Percentiles rank a stretch among this genome's conserved stretches.
Conservation (phyloP, 2,888 invertebrate genomes). For the Oligia strigilis region DNA sequence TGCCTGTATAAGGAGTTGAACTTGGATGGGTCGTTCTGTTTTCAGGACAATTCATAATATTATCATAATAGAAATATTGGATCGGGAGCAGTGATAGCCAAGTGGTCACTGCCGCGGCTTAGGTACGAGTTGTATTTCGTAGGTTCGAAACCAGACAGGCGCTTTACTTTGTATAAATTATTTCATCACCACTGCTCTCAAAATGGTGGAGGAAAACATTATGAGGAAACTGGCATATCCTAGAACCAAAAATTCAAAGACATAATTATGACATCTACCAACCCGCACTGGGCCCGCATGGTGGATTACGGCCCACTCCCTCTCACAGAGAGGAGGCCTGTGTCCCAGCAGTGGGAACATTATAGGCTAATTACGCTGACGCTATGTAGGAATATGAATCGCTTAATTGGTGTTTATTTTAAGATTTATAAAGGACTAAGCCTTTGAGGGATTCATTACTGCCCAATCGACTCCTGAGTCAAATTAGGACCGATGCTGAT, state of each 20-base stretch:
- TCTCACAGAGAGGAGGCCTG: too few species aligned
- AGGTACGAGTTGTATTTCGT: too few species aligned
- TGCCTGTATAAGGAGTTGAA: constrained; percentile 9
- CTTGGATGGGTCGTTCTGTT: neutral
- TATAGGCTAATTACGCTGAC: too few species aligned
- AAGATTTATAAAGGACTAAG: neutral
- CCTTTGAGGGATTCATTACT: neutral
- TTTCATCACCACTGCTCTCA: neutral
- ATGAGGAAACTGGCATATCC: too few species aligned
- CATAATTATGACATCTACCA: neutral
- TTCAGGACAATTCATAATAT: neutral
- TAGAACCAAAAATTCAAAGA: neutral
- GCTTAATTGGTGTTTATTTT: constrained; percentile 13
- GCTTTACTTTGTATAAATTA: neutral
- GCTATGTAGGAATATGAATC: neutral
- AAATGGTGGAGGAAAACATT: neutral
- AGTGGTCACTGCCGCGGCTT: too few species aligned
- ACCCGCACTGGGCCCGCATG: neutral
- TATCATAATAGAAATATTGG: neutral
- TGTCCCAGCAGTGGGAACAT: too few species aligned
- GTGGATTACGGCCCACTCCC: neutral
- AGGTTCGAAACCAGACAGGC: neutral
- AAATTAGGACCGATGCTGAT: neutral
- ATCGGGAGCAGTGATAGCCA: too few species aligned
- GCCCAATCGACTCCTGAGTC: neutral